These are phyloP conservation scores for Neodon shergylaensis DNA, from an alignment of 2,113 vertebrate species.

Conservation along the genomic window DNA sequence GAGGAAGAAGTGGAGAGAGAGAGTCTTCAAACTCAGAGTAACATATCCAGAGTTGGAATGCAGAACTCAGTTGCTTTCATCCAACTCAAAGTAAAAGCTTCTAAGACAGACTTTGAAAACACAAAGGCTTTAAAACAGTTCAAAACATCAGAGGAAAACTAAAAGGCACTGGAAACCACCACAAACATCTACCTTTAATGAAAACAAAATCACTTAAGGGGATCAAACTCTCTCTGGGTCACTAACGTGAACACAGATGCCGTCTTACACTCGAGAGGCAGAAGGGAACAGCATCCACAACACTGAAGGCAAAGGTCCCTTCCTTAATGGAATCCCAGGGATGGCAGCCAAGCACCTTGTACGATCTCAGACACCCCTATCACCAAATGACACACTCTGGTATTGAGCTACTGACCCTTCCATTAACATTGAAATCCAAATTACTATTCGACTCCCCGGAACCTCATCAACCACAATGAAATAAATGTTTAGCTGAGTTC, in stretches of 20 bases:
- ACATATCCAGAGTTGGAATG: neutral
- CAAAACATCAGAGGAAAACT: neutral
- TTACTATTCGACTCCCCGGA: neutral
- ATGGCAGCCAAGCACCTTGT: neutral
- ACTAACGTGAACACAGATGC: conserved; percentile 3
- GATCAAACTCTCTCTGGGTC: neutral
- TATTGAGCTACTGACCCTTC: conserved; percentile 12
- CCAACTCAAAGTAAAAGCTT: conserved; percentile 30
- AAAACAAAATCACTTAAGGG: conserved; percentile 30
- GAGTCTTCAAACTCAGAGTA: neutral
- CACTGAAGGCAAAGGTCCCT: neutral
- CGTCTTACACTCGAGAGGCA: neutral
- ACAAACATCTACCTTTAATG: conserved; percentile 10
- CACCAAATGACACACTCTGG: neutral
- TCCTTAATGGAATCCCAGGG: neutral
- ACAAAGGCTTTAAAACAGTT: neutral
- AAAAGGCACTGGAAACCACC: neutral
- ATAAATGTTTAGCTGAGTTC: neutral
- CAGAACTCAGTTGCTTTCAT: conserved; percentile 7
- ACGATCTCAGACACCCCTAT: neutral
- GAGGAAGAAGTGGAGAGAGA: neutral
- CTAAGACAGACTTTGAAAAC: conserved; percentile 34
- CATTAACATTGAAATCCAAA: conserved; percentile 51
- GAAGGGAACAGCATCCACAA: neutral
- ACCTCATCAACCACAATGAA: neutral